phyloP scores from a whole-genome alignment of 2,888 invertebrate species.

The Spilarctia lutea region DNA sequence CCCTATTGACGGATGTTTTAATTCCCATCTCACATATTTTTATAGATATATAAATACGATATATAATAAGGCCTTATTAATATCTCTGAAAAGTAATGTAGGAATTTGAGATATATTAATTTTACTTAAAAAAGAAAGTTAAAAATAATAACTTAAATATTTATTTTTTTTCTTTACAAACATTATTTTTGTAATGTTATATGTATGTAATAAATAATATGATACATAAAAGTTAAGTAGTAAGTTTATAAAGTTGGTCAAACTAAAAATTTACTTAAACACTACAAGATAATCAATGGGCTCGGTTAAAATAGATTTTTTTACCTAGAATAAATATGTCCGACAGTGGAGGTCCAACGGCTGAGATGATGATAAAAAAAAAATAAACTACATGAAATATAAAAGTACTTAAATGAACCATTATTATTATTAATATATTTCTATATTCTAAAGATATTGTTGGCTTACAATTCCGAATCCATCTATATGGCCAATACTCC shows the following conservation, averaged over 20 bases:
- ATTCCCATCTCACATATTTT: background rate
- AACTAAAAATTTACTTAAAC: background rate
- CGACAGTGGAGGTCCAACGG: too few relatives aligned
- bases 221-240: background rate
- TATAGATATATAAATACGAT: too few relatives aligned
- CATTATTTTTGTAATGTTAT: background rate
- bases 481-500: background rate
- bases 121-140: too few relatives aligned
- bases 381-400: background rate
- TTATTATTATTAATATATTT: too few relatives aligned
- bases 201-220: background rate
- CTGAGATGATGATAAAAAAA: background rate
- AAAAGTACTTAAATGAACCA: background rate
- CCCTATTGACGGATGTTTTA: background rate
- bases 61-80: background rate
- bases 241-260: background rate
- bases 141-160: too few relatives aligned
- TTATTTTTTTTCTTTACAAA: background rate
- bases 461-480: background rate
- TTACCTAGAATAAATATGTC: background rate
- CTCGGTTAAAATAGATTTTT: background rate
- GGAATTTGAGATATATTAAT: too few relatives aligned
- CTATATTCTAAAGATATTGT: background rate
- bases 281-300: background rate
- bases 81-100: background rate